Evolutionary conservation across 2,888 invertebrate species (phyloP).

Genomic region (Eupithecia inturbata): DNA sequence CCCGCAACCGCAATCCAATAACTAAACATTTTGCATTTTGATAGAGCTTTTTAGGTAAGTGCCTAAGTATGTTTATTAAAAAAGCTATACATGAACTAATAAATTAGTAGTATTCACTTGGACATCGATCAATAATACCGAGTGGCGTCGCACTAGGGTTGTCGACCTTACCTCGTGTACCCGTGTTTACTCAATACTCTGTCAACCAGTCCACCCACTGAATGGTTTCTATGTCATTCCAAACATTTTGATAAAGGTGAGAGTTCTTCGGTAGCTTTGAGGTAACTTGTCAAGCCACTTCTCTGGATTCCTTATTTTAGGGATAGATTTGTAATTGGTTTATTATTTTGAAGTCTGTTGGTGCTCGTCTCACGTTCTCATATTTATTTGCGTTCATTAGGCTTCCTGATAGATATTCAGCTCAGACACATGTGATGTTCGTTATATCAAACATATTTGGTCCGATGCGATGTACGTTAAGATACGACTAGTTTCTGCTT

Average conservation of each 20-base stretch:
- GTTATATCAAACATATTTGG: slow-evolving; percentile 31
- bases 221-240: slow-evolving; percentile 67
- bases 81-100: slow-evolving; percentile 49
- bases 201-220: slow-evolving; percentile 81
- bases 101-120: slow-evolving; percentile 68
- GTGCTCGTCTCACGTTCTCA: not conserved
- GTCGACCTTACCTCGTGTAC: slow-evolving; percentile 69
- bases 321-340: slow-evolving; percentile 19
- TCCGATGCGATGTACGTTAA: slow-evolving; percentile 19
- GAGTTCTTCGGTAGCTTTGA: slow-evolving; percentile 54
- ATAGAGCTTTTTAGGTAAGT: not conserved
- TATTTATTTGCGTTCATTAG: not conserved
- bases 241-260: slow-evolving; percentile 59
- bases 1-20: slow-evolving; percentile 21
- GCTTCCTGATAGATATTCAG: slow-evolving; percentile 2
- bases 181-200: slow-evolving; percentile 68
- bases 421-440: slow-evolving; percentile 14
- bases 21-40: slow-evolving; percentile 20
- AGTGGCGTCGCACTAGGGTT: slow-evolving; percentile 61
- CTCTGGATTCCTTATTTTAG: slow-evolving; percentile 20
- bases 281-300: slow-evolving; percentile 30
- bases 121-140: slow-evolving; percentile 65
- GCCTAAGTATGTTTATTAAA: not conserved
- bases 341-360: not conserved
- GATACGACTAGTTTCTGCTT: slow-evolving; percentile 41